Evolutionary conservation across 1,140 invertebrate genomes (phyloP).

Genomic region (Batillaria attramentaria): DNA sequence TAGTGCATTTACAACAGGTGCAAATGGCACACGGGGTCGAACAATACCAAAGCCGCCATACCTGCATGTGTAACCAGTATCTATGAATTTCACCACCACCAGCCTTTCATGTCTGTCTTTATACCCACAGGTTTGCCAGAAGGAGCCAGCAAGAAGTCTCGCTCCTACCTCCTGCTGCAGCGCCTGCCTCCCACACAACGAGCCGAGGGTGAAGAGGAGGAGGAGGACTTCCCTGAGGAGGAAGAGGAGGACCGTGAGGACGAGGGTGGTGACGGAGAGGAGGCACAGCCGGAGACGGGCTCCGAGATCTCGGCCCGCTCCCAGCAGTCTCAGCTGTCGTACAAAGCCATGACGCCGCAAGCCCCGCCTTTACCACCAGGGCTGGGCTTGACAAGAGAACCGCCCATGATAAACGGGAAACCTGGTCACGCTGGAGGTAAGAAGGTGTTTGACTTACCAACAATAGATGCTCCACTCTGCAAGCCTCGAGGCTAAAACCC

Average conservation of each 20-base stretch:
- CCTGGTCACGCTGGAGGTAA: not conserved
- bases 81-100: too few relatives aligned
- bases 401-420: constrained; percentile 42
- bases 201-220: constrained; percentile 45
- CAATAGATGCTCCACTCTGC: constrained; percentile 1
- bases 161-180: constrained; percentile 60
- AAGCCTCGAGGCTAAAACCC: not conserved
- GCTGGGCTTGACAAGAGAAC: constrained; percentile 54
- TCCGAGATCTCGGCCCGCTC: constrained; percentile 31
- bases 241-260: constrained; percentile 50
- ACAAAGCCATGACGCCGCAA: constrained; percentile 64
- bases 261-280: constrained; percentile 44
- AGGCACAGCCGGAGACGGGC: constrained; percentile 29
- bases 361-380: constrained; percentile 62
- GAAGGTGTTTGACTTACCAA: too few relatives aligned
- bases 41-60: too few relatives aligned
- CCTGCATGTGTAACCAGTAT: too few relatives aligned
- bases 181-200: constrained; percentile 44
- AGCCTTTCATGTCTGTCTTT: too few relatives aligned
- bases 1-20: too few relatives aligned
- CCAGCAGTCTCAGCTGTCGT: constrained; percentile 65
- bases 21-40: too few relatives aligned
- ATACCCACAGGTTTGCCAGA: constrained; percentile 57
- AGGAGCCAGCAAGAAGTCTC: constrained; percentile 62
- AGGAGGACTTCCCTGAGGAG: constrained; percentile 44